Base-by-base conservation (phyloP, 2,113 vertebrate species). In the Corythoichthys haematopterus region DNA sequence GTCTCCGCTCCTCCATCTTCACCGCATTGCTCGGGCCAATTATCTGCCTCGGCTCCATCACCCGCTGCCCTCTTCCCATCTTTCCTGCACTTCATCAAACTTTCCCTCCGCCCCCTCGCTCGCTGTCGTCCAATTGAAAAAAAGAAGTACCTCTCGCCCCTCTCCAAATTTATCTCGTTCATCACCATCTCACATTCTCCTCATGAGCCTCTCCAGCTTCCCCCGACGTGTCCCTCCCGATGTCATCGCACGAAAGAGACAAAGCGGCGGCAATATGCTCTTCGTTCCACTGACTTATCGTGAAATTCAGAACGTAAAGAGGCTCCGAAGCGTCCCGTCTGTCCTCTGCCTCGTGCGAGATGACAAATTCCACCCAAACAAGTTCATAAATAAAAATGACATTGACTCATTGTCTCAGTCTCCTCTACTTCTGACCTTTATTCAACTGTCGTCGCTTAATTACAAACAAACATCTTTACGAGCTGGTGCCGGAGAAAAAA, bases 21-120 rank as follows among this genome's bases (percentile, higher is more conserved):
- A 40, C 51, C n/a, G 7, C 28, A 43, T 76, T 61, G 48, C 66
- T 72, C 60, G 0, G 59, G 38, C 47, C 70, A 69, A 83, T 67
- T 66, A 66, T 80, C 56, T 16, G 6, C 46, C 60, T 75, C 28
- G 45, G 36, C 71, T 82, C 71, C 68, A 70, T 82, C 78, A 64
- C 68, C 57, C 2, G 2, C 11, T 53, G 64, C 66, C 68, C 66
- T 80, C 66, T 47, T 37, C 69, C 43, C 65, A 70, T 74, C 67
- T 37, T 43, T 40, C 35, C 28, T 55, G 35, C 6, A 52, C 68
- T 77, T 59, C 37, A 69, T 81, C 79, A 84, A 38, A 70, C 51
- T 65, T 35, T 59, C 64, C 38, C 55, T 28, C 47, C 57, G 28
- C 9, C 12, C 48, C 48, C 35, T 52, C 64, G 3, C 33, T 37